phyloP scores from a whole-genome alignment of 2,888 invertebrate species.

The Rotaria magnacalcarata region DNA sequence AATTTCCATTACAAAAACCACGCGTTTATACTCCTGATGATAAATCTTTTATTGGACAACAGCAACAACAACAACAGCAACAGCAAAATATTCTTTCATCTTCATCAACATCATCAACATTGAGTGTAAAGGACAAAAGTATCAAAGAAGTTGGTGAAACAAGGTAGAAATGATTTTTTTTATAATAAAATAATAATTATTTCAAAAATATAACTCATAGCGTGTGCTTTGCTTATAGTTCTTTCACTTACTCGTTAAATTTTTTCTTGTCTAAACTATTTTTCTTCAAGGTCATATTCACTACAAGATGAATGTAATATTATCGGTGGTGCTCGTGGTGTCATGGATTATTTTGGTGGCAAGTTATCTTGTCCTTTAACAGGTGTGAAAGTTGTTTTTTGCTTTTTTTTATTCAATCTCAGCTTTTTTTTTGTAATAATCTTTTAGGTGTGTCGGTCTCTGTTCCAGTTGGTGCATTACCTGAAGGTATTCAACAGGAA shows the following conservation, averaged over 20 bases:
- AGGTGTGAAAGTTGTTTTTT: background rate
- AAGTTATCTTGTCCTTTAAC: background rate
- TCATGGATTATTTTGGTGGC: background rate
- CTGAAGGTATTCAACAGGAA: slow-evolving; percentile 76
- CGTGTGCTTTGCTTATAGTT: background rate
- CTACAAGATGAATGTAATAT: background rate
- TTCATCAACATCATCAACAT: background rate
- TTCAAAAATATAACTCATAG: background rate
- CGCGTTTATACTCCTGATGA: slow-evolving; percentile 11
- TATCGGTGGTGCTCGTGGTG: background rate
- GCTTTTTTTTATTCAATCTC: background rate
- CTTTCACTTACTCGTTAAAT: background rate
- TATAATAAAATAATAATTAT: background rate
- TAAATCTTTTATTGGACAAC: background rate
- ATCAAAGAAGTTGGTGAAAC: background rate
- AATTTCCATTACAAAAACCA: slow-evolving; percentile 12
- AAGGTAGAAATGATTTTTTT: background rate
- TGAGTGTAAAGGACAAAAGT: background rate
- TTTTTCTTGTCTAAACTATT: background rate
- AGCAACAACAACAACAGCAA: background rate
- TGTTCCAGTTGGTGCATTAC: slow-evolving; percentile 81
- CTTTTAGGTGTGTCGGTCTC: slow-evolving; percentile 71
- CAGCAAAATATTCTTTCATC: background rate
- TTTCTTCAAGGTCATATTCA: background rate
- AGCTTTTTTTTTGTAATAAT: background rate